phyloP scores from a whole-genome alignment of 1,140 invertebrate genomes.

The Macrotrachela quadricornifera region DNA sequence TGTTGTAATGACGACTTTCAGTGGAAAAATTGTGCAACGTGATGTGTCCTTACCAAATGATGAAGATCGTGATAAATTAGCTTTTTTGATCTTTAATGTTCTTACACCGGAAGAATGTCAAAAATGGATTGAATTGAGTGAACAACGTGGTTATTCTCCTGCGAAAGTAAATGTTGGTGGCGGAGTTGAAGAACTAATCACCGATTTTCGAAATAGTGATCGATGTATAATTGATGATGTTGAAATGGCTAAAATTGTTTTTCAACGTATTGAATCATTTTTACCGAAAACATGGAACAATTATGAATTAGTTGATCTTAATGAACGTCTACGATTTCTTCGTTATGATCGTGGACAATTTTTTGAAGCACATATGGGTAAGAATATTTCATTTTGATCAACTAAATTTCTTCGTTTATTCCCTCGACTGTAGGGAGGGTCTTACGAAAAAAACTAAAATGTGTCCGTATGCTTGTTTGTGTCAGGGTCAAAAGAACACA shows the following conservation, averaged over 20 bases:
- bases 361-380: slow-evolving; percentile 14
- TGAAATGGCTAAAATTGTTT: slow-evolving; percentile 12
- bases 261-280: slow-evolving; percentile 13
- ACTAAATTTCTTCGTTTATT: too few species aligned
- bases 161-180: slow-evolving; percentile 14
- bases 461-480: too few species aligned
- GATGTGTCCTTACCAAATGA: too few species aligned
- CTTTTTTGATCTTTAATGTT: not conserved
- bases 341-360: slow-evolving; percentile 16
- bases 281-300: slow-evolving; percentile 10
- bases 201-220: slow-evolving; percentile 14
- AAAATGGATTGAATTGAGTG: slow-evolving; percentile 14
- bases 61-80: too few species aligned
- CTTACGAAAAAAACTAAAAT: too few species aligned
- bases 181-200: slow-evolving; percentile 7
- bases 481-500: too few species aligned
- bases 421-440: too few species aligned
- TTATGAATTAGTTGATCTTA: slow-evolving; percentile 11
- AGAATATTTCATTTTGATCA: too few species aligned
- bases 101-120: slow-evolving; percentile 14
- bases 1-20: too few species aligned
- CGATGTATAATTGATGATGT: slow-evolving; percentile 14
- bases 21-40: too few species aligned
- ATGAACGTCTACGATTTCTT: slow-evolving; percentile 15
- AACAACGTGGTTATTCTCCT: slow-evolving; percentile 13